Percentiles rank a stretch among this genome's conserved stretches.
Conservation (phyloP, 2,797 vertebrate species). For the Sebastes cheni region DNA sequence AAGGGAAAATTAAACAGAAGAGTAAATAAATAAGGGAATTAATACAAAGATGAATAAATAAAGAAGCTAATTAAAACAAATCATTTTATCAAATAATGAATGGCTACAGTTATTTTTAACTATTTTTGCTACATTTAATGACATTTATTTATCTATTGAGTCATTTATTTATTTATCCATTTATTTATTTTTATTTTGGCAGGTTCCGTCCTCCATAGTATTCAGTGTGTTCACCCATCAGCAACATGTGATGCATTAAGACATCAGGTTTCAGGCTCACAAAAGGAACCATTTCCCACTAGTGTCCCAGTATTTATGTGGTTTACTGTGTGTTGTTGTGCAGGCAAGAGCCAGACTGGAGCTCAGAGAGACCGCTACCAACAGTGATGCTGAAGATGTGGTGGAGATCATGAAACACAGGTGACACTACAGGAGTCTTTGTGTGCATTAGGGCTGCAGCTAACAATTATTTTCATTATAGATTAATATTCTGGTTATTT, state of each 20-base stretch:
- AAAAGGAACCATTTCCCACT: not conserved
- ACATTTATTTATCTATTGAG: too few species aligned
- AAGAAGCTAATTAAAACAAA: too few species aligned
- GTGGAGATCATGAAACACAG: conserved; percentile 99
- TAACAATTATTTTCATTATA: not conserved
- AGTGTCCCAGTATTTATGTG: not conserved
- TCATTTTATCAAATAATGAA: too few species aligned
- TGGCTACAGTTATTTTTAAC: too few species aligned
- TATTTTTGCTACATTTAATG: too few species aligned
- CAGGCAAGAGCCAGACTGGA: conserved; percentile 95
- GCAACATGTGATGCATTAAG: not conserved
- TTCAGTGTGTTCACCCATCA: not conserved
- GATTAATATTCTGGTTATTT: not conserved
- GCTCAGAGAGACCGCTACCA: conserved; percentile 90
- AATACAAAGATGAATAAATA: too few species aligned
- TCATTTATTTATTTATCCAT: fast-evolving
- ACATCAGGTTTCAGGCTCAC: not conserved
- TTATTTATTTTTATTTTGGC: too few species aligned
- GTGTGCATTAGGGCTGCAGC: not conserved
- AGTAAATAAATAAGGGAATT: too few species aligned
- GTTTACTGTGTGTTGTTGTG: conserved; percentile 21
- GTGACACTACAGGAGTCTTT: conserved; percentile 62
- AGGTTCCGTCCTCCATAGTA: not conserved
- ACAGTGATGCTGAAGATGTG: conserved; percentile 94
- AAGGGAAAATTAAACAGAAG: too few species aligned